phyloP scores from a whole-genome alignment of 2,113 vertebrate genomes.

The Pollachius pollachius region DNA sequence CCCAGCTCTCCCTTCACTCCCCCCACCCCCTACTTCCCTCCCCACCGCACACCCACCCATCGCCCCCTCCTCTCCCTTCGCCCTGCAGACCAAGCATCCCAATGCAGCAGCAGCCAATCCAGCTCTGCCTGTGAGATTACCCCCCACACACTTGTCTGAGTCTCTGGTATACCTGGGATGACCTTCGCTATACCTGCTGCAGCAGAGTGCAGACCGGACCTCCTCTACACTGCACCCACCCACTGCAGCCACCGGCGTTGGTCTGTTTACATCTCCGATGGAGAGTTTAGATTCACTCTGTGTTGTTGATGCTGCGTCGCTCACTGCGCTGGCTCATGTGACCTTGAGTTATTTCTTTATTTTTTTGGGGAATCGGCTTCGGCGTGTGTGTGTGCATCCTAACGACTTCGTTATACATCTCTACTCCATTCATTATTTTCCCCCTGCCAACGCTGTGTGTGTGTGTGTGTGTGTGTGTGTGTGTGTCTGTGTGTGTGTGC shows the following conservation, averaged over 20 bases:
- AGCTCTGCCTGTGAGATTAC: slow-evolving; percentile 63
- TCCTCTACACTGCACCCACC: background rate
- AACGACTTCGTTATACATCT: too few species aligned
- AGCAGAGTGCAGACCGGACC: slow-evolving; percentile 21
- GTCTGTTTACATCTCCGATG: too few species aligned
- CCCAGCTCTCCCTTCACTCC: slow-evolving; percentile 14
- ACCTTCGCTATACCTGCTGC: slow-evolving; percentile 29
- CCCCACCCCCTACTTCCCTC: slow-evolving; percentile 9
- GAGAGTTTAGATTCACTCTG: too few species aligned
- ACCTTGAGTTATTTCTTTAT: too few species aligned
- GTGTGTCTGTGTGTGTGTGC: background rate
- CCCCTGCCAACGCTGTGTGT: too few species aligned
- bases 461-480: too few species aligned
- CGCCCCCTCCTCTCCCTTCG: slow-evolving; percentile 33
- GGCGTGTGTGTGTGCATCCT: too few species aligned
- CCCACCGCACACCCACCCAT: background rate
- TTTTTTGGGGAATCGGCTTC: too few species aligned
- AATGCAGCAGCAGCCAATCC: slow-evolving; percentile 55
- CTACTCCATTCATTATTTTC: too few species aligned
- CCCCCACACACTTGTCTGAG: slow-evolving; percentile 20
- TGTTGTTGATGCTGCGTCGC: too few species aligned
- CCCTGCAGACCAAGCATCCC: slow-evolving; percentile 69
- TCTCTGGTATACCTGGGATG: slow-evolving; percentile 27
- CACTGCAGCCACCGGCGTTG: background rate
- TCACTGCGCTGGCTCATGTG: too few species aligned